phyloP scores from a whole-genome alignment of 1,140 invertebrate species.

The Panonychus citri region DNA sequence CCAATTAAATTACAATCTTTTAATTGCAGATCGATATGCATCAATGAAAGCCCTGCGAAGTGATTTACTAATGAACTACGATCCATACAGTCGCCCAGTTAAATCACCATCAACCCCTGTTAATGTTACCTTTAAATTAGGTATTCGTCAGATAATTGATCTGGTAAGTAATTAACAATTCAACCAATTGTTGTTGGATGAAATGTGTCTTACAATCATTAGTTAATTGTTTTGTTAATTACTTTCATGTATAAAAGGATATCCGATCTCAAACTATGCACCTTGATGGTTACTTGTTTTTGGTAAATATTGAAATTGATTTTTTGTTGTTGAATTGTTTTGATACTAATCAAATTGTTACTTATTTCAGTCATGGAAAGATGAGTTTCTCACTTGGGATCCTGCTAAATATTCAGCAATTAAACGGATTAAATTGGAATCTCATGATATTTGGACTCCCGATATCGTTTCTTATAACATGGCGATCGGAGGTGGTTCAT shows the following conservation, averaged over 20 bases:
- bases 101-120: neutral
- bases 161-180: neutral
- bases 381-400: neutral
- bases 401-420: neutral
- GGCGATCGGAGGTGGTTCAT: neutral
- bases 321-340: neutral
- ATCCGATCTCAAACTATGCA: neutral
- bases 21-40: neutral
- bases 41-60: neutral
- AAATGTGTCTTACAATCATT: no score
- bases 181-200: no score
- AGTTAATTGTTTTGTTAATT: neutral
- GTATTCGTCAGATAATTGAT: neutral
- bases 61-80: neutral
- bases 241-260: neutral
- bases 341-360: no score
- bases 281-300: neutral
- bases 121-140: neutral
- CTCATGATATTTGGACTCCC: neutral
- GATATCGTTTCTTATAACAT: neutral
- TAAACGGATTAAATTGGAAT: neutral
- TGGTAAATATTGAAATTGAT: neutral
- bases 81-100: neutral
- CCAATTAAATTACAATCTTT: neutral
- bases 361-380: neutral